Percentiles rank a stretch among this genome's conserved stretches.
Evolutionary conservation across 2,113 vertebrate genomes (phyloP).

Genomic region (Microcebus griseorufus): DNA sequence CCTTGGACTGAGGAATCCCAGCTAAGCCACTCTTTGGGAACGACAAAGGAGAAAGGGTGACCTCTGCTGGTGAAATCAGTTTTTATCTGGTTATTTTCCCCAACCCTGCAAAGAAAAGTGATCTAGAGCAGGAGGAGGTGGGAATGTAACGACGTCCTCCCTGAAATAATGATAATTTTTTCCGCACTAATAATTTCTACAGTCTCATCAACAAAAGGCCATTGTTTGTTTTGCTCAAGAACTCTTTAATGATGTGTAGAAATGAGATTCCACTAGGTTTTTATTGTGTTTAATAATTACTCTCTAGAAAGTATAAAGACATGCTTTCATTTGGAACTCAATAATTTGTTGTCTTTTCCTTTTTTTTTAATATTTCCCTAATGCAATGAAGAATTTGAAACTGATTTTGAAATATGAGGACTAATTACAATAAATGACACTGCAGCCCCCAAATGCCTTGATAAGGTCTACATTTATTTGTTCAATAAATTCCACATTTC

Average conservation of each 20-base stretch:
- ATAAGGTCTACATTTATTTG: conserved; percentile 44
- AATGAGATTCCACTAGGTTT: conserved; percentile 66
- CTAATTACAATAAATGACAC: conserved; percentile 76
- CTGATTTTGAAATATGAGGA: conserved; percentile 70
- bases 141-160: background rate
- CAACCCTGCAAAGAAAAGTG: background rate
- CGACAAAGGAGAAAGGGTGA: conserved; percentile 86
- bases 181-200: conserved; percentile 48
- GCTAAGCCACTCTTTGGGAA: background rate
- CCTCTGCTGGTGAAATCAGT: conserved; percentile 84
- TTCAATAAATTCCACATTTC: conserved; percentile 31
- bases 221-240: conserved; percentile 56
- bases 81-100: background rate
- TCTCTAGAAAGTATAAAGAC: conserved; percentile 64
- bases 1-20: background rate
- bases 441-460: background rate
- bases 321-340: conserved; percentile 31
- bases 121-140: background rate
- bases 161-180: conserved; percentile 35
- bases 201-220: conserved; percentile 65
- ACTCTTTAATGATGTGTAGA: conserved; percentile 48
- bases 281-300: conserved; percentile 70
- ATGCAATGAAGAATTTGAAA: conserved; percentile 67
- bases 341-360: conserved; percentile 72
- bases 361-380: conserved; percentile 74